A percentile compares a stretch with the other conserved stretches of the same genome.
Evolutionary conservation across 2,888 invertebrate species (phyloP).

Genomic region (Uropetala carovei): DNA sequence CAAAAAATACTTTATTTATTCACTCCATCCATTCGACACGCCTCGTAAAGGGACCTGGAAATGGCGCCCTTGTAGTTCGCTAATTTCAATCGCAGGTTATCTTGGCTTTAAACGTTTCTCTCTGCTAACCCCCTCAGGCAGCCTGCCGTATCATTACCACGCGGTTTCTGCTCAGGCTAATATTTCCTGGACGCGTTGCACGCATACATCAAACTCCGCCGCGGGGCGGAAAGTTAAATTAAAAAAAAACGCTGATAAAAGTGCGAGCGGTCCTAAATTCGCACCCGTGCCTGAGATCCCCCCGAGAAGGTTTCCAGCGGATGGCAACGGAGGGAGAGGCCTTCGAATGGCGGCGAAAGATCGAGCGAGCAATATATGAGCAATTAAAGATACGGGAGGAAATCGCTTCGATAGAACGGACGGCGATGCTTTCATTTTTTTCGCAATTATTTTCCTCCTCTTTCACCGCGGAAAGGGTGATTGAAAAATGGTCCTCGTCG

Average conservation of each 20-base stretch:
- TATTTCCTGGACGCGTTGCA: background rate
- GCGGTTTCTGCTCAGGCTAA: background rate
- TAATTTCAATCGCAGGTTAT: background rate
- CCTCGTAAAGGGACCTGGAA: too few species aligned
- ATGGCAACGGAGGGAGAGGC: background rate
- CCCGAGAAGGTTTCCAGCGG: too few species aligned
- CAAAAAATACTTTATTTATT: too few species aligned
- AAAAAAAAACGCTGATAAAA: background rate
- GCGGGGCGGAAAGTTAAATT: background rate
- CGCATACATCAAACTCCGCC: background rate
- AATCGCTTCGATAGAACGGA: too few species aligned
- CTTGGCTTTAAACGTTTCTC: background rate
- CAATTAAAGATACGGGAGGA: too few species aligned
- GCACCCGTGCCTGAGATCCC: background rate
- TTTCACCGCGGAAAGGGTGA: too few species aligned
- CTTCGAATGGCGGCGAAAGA: too few species aligned
- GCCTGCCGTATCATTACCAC: background rate
- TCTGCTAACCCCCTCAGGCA: background rate
- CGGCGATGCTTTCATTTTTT: too few species aligned
- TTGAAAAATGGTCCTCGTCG: too few species aligned
- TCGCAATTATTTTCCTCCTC: too few species aligned
- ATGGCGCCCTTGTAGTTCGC: background rate
- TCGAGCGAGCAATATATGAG: too few species aligned
- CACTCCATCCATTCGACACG: too few species aligned
- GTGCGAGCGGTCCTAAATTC: background rate